A percentile compares a stretch with the other conserved stretches of the same genome.
These are phyloP conservation scores for Laupala kohalensis DNA, from an alignment of 1,140 invertebrate species.

Conservation along the genomic window DNA sequence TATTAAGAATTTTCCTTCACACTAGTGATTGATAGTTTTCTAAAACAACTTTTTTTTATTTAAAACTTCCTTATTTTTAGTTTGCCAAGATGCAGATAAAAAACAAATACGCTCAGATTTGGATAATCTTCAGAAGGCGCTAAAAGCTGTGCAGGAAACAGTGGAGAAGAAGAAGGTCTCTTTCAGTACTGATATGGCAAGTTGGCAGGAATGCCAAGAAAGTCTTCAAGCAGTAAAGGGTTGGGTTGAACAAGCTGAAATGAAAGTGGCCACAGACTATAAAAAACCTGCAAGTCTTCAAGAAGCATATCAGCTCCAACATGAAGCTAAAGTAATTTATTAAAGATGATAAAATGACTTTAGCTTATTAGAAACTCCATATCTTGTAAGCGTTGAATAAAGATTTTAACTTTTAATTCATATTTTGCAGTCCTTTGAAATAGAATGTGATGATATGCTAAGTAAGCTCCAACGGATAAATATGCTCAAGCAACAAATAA, in stretches of 20 bases:
- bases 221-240: constrained; percentile 66
- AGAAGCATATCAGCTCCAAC: constrained; percentile 64
- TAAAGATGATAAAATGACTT: too few species aligned
- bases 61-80: too few species aligned
- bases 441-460: constrained; percentile 34
- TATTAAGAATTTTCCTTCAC: too few species aligned
- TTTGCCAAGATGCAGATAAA: neutral
- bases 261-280: constrained; percentile 52
- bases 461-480: constrained; percentile 31
- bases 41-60: too few species aligned
- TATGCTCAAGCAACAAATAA: constrained; percentile 55
- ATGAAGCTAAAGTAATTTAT: constrained; percentile 34
- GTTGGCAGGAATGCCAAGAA: constrained; percentile 75
- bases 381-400: too few species aligned
- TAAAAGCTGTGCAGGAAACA: constrained; percentile 51
- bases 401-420: neutral
- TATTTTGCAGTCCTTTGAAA: constrained; percentile 27
- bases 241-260: constrained; percentile 76
- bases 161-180: constrained; percentile 56
- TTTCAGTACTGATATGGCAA: constrained; percentile 59
- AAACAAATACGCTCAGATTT: constrained; percentile 3
- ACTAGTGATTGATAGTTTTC: too few species aligned
- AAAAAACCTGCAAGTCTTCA: constrained; percentile 46
- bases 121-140: constrained; percentile 23
- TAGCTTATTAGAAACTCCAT: too few species aligned